Base-by-base conservation (phyloP, 2,113 vertebrate genomes). In the Dipodomys merriami region DNA sequence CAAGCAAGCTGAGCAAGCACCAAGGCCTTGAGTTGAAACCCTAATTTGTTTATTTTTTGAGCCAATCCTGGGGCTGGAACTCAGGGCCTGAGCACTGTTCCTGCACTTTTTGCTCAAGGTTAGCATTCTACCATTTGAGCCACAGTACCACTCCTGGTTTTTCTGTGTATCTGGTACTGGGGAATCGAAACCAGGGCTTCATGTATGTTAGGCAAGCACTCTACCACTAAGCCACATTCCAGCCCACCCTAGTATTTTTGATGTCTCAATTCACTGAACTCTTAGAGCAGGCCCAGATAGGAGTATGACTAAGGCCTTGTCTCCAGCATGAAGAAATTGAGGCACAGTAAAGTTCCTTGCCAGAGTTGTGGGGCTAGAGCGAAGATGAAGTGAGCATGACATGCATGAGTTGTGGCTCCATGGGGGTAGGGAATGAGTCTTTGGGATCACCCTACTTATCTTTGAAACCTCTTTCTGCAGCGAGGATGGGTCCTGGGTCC, bases 401-500 rank as follows among this genome's bases (percentile, higher is more conserved):
- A 25, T 19, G 25, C 23, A 19, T 60, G 35, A 33, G 44, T 20
- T 25, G 78, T 69, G 62, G 60, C 35, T 72, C 25, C 4, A 0
- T 3, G 27, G 84, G 49, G 25, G 25, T 82, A 35, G 53, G 18
- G 30, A 62, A 10, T 57, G 33, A n/a, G 65, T 33, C 53, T 77
- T 8, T 65, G 16, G 44, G n/a, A 49, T 73, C 83, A 80, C 60
- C 49, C 57, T n/a, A 69, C 72, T 65, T 27, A n/a, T 69, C 39
- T 95, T 33, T 79, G 2, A 35, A 65, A 27, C n/a, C 74, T 91
- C 80, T 25, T 29, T 65, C 95, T 77, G 49, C 98, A 99, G 99
- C 98, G 99, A 72, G 99, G 99, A 27, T 99, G 99, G 99, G 97
- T 98, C 86, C 97, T 99, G 96, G 98, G 98, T 72, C 91, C 98